Conservation (phyloP, 2,888 invertebrate species). For the Balanococcus diminutus region DNA sequence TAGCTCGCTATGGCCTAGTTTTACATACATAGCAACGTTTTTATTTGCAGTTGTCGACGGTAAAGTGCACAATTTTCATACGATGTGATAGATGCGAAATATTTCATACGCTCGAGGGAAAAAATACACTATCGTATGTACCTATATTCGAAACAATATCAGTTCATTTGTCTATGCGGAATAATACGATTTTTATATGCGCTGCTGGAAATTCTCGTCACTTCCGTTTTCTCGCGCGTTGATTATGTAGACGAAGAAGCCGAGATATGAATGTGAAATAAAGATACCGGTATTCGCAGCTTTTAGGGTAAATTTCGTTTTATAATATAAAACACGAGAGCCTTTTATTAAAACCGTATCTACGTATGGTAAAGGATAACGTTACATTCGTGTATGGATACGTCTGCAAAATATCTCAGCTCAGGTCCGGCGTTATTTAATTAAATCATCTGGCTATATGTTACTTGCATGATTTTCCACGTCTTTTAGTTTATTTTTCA, state of each 20-base stretch:
- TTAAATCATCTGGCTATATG: neutral
- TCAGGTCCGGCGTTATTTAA: constrained; percentile 17
- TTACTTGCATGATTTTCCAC: neutral
- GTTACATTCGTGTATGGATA: neutral
- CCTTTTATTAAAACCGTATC: constrained; percentile 15
- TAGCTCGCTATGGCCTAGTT: neutral
- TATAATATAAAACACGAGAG: neutral
- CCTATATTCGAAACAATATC: neutral
- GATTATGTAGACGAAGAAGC: neutral
- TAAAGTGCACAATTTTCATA: neutral
- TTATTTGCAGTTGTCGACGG: neutral
- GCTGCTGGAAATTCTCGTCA: constrained; percentile 2
- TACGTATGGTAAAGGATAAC: constrained; percentile 5
- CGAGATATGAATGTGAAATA: constrained; percentile 14
- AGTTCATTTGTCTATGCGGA: constrained; percentile 18
- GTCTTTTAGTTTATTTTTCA: neutral
- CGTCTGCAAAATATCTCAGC: constrained; percentile 16
- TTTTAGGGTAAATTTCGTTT: constrained; percentile 3
- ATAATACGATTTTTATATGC: neutral
- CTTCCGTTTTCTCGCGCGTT: constrained; percentile 6
- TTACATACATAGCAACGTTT: neutral
- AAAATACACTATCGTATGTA: neutral
- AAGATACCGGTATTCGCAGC: neutral
- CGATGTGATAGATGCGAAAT: neutral
- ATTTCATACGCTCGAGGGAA: neutral